Evolutionary conservation across 2,888 invertebrate species (phyloP), one percentile per base, ranked within the genome.

Genomic region (Chrysopilus asiliformis): DNA sequence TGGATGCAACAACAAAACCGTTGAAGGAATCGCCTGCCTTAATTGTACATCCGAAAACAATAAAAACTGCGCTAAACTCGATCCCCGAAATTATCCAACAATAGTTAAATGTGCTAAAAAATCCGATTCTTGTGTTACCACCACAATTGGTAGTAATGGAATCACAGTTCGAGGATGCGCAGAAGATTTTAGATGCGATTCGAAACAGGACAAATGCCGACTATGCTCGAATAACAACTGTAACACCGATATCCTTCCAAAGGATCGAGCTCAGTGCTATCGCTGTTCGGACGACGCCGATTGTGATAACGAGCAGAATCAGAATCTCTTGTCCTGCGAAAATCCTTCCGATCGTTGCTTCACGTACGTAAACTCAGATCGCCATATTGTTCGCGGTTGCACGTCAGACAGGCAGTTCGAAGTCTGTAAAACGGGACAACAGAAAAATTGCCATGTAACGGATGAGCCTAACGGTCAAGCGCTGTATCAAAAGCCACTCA

Each of bases 41-140:
- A 47, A 49, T 20, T 57, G 57, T 43, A 47, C 48, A 22, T 49
- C 47, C 4, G 39, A 43, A 14, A 39, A 41, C 3, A 49, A 49
- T 8, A 37, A 50, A 0, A 52, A 52, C n/a, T 57, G 57, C 35
- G 50, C 49, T 15, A 49, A 52, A 13, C 57, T 56, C 53, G 41
- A 47, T 19, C 14, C 49, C 53, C 0, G 49, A 40, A 14, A 46
- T 45, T 5, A 47, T 20, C 9, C 4, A 37, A n/a, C n/a, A n/a
- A n/a, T n/a, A n/a, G n/a, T n/a, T n/a, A n/a, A n/a, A n/a, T n/a
- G n/a, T n/a, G n/a, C n/a, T n/a, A n/a, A n/a, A n/a, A n/a, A n/a
- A n/a, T n/a, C n/a, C n/a, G n/a, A n/a, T n/a, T n/a, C n/a, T n/a
- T n/a, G n/a, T n/a, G n/a, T n/a, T n/a, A n/a, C n/a, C n/a, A n/a